phyloP scores from a whole-genome alignment of 2,888 invertebrate genomes.

The Perdita meconis region DNA sequence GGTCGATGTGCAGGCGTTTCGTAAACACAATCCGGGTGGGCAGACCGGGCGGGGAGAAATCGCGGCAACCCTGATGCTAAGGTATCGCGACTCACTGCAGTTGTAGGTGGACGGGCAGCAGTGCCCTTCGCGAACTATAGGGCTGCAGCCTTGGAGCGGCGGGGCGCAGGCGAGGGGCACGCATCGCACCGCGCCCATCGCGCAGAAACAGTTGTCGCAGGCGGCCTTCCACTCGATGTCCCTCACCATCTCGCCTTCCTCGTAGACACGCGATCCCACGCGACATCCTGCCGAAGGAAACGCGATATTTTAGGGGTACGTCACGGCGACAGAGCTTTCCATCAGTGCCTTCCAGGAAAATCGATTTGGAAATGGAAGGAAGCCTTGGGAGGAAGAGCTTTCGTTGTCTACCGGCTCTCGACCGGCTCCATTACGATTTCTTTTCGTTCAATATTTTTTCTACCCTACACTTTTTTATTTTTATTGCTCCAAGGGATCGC shows the following conservation, averaged over 20 bases:
- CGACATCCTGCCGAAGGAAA: conserved; percentile 86
- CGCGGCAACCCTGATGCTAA: conserved; percentile 56
- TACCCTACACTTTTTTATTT: no score
- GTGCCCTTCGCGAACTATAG: conserved; percentile 90
- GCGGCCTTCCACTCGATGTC: conserved; percentile 85
- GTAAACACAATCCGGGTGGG: conserved; percentile 55
- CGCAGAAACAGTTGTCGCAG: conserved; percentile 93
- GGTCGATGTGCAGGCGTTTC: neutral
- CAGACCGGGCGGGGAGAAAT: conserved; percentile 42
- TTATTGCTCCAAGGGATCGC: no score
- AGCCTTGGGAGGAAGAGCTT: no score
- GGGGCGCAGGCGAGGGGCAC: conserved; percentile 91
- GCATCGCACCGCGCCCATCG: conserved; percentile 90
- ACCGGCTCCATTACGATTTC: no score
- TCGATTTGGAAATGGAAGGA: no score
- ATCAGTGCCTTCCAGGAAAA: neutral
- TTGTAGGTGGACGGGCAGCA: conserved; percentile 94
- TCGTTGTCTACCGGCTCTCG: no score
- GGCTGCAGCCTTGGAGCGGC: conserved; percentile 90
- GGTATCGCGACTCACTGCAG: conserved; percentile 87
- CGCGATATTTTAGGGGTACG: neutral
- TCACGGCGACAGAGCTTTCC: neutral
- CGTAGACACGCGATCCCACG: conserved; percentile 86
- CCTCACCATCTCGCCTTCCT: conserved; percentile 90
- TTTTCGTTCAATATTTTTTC: no score